Base-by-base conservation (phyloP, 1,140 invertebrate species). In the Oscheius sp. region DNA sequence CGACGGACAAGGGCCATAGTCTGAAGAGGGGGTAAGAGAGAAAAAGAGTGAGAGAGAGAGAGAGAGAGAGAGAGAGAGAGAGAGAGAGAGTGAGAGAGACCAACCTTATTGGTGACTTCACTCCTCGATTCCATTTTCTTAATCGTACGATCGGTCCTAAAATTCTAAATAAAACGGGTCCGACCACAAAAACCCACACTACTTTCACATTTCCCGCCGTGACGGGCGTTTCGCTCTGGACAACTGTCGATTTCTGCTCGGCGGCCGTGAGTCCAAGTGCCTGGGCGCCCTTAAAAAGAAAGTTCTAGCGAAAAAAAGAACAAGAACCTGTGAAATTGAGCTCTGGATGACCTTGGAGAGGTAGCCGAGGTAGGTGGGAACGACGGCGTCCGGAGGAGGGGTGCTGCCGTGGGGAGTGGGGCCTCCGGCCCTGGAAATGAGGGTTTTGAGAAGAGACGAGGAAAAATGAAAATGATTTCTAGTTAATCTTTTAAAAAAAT, bases 331-430 rank as follows among this genome's bases (percentile, higher is more conserved):
- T 7, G 49, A 55, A 7, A 55, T 15, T 13, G 28, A 13, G 23
- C 28, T 55, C 23, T 55, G 49, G 23, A 26, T 23, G 26, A 75
- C 70, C 28, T 72, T 72, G 23, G 59, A 65, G 20, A 75, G 55
- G 38, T 75, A 75, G 28, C 74, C 74, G 7, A 75, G 42, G 35
- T 75, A 75, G 15, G 42, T 28, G 23, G 74, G 74, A 28, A 36
- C 73, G 20, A 36, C 35, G 28, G 70, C 18, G 20, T 74, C 69
- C 2, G 32, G 26, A 15, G 66, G 73, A 26, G 7, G 28, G 35
- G 32, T 26, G 59, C 59, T 72, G 4, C 10, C 34, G 15, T 13
- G 28, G 3, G 28, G 59, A 32, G 13, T 26, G 7, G 28, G 23
- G 26, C 34, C 34, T 29, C 59, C 34, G 26, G 28, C 23, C 34